These are phyloP conservation scores for Alectura lathami DNA, from an alignment of 2,113 vertebrate genomes.

Conservation along the genomic window DNA sequence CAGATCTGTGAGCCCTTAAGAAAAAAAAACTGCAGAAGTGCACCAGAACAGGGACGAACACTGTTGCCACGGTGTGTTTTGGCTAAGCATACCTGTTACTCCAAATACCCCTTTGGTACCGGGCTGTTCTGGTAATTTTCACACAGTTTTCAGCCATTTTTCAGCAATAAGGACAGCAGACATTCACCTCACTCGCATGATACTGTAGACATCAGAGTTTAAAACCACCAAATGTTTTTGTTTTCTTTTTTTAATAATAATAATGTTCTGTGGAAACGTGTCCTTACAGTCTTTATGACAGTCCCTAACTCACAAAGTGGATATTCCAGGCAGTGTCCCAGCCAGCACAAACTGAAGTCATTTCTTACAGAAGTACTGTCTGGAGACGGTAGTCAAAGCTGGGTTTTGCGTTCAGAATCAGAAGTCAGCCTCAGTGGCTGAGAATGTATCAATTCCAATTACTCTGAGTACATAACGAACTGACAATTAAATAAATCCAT, in stretches of 20 bases:
- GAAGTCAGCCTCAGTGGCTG: background rate
- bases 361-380: background rate
- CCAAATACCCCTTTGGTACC: background rate
- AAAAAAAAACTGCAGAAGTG: background rate
- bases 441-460: constrained; percentile 27
- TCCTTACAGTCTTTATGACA: background rate
- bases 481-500: constrained; percentile 48
- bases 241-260: background rate
- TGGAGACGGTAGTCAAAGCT: background rate
- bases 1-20: background rate
- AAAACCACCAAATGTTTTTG: background rate
- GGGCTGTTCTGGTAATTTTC: background rate
- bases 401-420: background rate
- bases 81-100: background rate
- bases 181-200: background rate
- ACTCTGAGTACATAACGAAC: constrained; percentile 5
- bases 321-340: background rate
- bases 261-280: background rate
- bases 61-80: background rate
- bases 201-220: background rate
- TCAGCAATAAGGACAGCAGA: background rate
- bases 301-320: background rate
- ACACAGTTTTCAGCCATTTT: background rate
- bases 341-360: background rate
- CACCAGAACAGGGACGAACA: background rate